Base-by-base conservation (phyloP, 2,113 vertebrate genomes). In the Eolophus roseicapilla region DNA sequence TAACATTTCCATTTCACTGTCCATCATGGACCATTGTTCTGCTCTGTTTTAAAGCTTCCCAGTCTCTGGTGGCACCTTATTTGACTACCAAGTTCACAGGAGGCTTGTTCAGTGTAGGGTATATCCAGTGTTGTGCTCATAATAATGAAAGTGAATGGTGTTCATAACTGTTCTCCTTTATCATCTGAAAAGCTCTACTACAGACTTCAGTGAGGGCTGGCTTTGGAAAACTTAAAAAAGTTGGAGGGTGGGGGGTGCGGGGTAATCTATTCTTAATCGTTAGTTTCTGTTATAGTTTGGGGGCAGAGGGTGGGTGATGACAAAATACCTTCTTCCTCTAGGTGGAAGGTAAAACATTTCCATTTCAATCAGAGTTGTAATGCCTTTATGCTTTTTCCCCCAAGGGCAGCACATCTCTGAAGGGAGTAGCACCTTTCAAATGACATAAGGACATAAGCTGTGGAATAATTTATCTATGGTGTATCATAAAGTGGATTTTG, bases 161-260 rank as follows among this genome's bases (percentile, higher is more conserved):
- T 75, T 92, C 49, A 37, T 49, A 84, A 52, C 21, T 59, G 10
- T 49, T 89, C 13, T 80, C 20, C 27, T 81, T 69, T 70, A 23
- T 35, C n/a, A 82, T 74, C 39, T 69, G 60, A 81, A 82, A 78
- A 94, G 17, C 65, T 84, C 29, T 76, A 88, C 59, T 18, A 78
- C 20, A 55, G 23, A 39, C 29, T 64, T 85, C 33, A 12, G 35
- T 68, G 59, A 18, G 10, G 3, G 0, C 3, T 76, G 88, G 10
- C 69, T 74, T 68, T 82, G 33, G 18, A 68, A 63, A 74, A 46
- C 16, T 55, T 17, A 49, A 63, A 50, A 71, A 83, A 70, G 71
- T n/a, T 6, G 13, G 31, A 6, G 33, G 3, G 3, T 21, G 9
- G 7, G 5, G 0, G 0, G 6, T 15, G 17, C 5, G 24, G 7